Conservation (phyloP, 92 coral and sea anemone species). For the Phenganax subtilis region DNA sequence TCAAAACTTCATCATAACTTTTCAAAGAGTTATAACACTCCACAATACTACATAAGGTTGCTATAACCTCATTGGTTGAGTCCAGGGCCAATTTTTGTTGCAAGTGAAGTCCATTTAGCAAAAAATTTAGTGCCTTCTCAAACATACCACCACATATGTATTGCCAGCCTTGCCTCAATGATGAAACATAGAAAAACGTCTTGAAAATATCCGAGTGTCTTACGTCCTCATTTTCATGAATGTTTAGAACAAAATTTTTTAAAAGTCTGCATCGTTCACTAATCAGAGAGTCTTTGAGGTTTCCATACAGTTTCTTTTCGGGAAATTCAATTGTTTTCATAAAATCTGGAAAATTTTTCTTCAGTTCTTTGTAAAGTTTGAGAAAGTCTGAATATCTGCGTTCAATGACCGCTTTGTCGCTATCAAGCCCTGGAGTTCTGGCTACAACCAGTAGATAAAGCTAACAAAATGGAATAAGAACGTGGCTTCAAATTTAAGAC, state of each 20-base stretch:
- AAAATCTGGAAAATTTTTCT: constrained; percentile 67
- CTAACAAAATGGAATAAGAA: constrained; percentile 38
- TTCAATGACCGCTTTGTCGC: constrained; percentile 82
- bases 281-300: constrained; percentile 61
- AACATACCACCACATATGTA: constrained; percentile 81
- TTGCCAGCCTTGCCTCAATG: constrained; percentile 66
- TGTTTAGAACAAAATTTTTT: constrained; percentile 57
- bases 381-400: constrained; percentile 80
- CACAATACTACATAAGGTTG: constrained; percentile 77
- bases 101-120: constrained; percentile 81
- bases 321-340: constrained; percentile 64
- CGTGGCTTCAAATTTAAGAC: background rate
- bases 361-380: constrained; percentile 76
- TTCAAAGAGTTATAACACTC: constrained; percentile 68
- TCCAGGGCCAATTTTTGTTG: constrained; percentile 83
- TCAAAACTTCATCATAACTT: constrained; percentile 71
- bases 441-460: constrained; percentile 70
- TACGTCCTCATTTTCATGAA: constrained; percentile 52
- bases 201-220: constrained; percentile 63
- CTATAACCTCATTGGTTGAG: constrained; percentile 64
- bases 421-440: constrained; percentile 70
- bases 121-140: constrained; percentile 59
- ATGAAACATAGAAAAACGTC: constrained; percentile 81
- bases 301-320: constrained; percentile 68
- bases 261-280: constrained; percentile 58